Evolutionary conservation across 2,113 vertebrate genomes (phyloP), one percentile per base, ranked within the genome.

Genomic region (Rhizomys pruinosus): DNA sequence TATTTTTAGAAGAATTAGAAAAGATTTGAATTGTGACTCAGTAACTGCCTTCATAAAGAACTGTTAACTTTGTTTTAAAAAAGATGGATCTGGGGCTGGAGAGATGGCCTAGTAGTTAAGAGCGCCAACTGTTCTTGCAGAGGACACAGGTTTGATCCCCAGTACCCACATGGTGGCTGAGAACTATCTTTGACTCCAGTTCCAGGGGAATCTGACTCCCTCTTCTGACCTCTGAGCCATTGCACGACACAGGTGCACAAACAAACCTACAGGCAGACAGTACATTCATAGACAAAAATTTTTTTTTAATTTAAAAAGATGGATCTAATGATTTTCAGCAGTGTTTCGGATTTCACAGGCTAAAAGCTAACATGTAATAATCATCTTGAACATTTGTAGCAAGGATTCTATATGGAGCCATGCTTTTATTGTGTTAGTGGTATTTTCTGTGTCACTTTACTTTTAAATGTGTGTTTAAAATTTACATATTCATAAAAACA

Each of bases 241-340:
- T n/a, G n/a, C n/a, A n/a, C n/a, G n/a, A n/a, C n/a, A n/a, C n/a
- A n/a, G n/a, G n/a, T n/a, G n/a, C n/a, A n/a, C n/a, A n/a, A n/a
- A n/a, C n/a, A n/a, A n/a, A n/a, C n/a, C n/a, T n/a, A n/a, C n/a
- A n/a, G n/a, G n/a, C n/a, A n/a, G n/a, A n/a, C n/a, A n/a, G n/a
- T n/a, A n/a, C n/a, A n/a, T n/a, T n/a, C n/a, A n/a, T n/a, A n/a
- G n/a, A n/a, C n/a, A n/a, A n/a, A n/a, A n/a, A n/a, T n/a, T n/a
- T n/a, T n/a, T n/a, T n/a, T 20, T 74, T 91, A 59, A 80, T 76
- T 80, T 91, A 9, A 69, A 63, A 86, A 76, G 55, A 66, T 68
- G 9, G n/a, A 7, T 12, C 17, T 74, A 27, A 16, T 52, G 39
- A 44, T 29, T 92, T 78, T 42, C 32, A 64, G 22, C 47, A 61